Evolutionary conservation across 2,113 vertebrate genomes (phyloP).

Genomic region (Platichthys flesus): DNA sequence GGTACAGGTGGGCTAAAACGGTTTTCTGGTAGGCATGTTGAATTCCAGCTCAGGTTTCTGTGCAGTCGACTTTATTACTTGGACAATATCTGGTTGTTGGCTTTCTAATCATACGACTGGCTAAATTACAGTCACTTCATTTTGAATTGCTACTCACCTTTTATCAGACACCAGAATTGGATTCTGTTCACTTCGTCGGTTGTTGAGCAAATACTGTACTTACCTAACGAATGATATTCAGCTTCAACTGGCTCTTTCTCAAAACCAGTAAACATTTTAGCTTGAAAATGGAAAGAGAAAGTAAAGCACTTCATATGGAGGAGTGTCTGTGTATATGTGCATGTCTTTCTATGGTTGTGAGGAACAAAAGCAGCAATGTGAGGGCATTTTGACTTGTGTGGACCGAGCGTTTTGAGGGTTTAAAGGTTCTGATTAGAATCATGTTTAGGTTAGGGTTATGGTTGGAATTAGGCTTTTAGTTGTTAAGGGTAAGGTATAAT

Average conservation of each 20-base stretch:
- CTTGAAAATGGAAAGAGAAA: not conserved
- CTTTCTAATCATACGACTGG: not conserved
- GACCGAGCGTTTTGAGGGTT: not conserved
- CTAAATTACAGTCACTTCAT: not conserved
- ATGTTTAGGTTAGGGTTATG: not conserved
- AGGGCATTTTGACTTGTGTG: not conserved
- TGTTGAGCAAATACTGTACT: not conserved
- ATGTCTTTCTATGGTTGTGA: not conserved
- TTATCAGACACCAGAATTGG: not conserved
- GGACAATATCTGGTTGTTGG: not conserved
- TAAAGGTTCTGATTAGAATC: not conserved
- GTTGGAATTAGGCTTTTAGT: not conserved
- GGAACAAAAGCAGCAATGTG: not conserved
- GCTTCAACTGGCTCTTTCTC: not conserved
- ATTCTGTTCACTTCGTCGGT: not conserved
- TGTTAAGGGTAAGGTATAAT: not conserved
- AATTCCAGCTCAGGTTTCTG: conserved; percentile 2
- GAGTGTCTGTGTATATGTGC: not conserved
- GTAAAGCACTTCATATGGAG: conserved; percentile 14
- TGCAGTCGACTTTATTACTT: not conserved
- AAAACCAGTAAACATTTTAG: not conserved
- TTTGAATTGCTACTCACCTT: not conserved
- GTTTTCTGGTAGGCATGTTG: conserved; percentile 9
- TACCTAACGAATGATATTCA: not conserved
- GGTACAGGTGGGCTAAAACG: not conserved